These are phyloP conservation scores for Passer montanus DNA, from an alignment of 2,113 vertebrate genomes.

Conservation along the genomic window DNA sequence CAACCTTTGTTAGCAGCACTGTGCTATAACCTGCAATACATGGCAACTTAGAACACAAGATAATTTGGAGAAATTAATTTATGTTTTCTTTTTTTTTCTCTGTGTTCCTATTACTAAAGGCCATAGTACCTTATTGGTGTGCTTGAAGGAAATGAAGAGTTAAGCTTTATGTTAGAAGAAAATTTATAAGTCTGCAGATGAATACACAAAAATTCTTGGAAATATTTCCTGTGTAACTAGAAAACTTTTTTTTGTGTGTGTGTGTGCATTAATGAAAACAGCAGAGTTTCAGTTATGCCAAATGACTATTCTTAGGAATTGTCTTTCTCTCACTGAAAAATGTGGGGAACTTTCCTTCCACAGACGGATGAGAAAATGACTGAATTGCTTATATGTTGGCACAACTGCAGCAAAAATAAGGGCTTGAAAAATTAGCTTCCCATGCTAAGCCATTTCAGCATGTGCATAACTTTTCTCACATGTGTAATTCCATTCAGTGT, in stretches of 20 bases:
- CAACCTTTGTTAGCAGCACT: no score
- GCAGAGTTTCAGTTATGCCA: neutral
- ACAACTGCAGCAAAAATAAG: neutral
- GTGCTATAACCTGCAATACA: neutral
- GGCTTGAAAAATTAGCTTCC: neutral
- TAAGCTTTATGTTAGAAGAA: neutral
- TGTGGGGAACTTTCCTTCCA: neutral
- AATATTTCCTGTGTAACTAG: neutral
- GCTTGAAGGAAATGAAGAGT: neutral
- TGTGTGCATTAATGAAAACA: neutral
- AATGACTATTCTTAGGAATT: neutral
- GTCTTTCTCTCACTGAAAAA: neutral
- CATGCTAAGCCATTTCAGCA: neutral
- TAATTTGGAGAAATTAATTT: neutral
- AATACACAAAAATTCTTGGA: neutral
- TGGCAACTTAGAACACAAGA: neutral
- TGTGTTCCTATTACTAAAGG: neutral
- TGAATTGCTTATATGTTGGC: neutral
- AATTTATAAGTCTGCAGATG: neutral
- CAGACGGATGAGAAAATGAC: neutral
- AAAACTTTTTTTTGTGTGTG: neutral
- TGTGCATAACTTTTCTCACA: neutral
- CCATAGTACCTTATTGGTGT: neutral
- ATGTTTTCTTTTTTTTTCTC: neutral
- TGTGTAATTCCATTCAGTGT: neutral